These are phyloP conservation scores for Clarias fuscus DNA, from an alignment of 2,797 vertebrate genomes.

Conservation along the genomic window DNA sequence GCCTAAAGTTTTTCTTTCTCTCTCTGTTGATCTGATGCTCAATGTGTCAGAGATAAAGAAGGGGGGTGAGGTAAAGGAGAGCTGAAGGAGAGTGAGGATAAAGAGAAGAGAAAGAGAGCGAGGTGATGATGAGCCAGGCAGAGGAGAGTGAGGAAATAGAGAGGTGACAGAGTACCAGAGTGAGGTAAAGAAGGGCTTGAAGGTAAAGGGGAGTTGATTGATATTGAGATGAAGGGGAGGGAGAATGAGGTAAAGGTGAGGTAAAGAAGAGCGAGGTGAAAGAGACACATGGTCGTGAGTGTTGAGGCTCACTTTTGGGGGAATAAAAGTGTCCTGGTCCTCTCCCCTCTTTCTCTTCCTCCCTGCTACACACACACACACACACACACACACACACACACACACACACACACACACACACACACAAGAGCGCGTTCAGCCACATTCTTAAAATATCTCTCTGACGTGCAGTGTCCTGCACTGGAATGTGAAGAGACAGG, in stretches of 20 bases:
- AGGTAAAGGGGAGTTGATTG: too few relatives aligned
- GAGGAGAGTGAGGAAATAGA: too few relatives aligned
- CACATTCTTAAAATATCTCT: conserved; percentile 28
- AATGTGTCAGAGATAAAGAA: not conserved
- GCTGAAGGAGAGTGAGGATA: too few relatives aligned
- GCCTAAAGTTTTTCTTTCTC: not conserved
- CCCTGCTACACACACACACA: not conserved
- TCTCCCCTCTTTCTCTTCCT: not conserved
- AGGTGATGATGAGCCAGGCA: too few relatives aligned
- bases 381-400: not conserved
- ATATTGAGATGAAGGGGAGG: too few relatives aligned
- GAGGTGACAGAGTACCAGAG: too few relatives aligned
- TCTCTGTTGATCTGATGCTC: not conserved
- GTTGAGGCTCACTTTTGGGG: not conserved
- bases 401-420: not conserved
- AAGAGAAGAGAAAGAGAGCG: too few relatives aligned
- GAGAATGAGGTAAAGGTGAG: too few relatives aligned
- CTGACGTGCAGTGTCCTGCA: conserved; percentile 28
- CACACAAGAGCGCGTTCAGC: not conserved
- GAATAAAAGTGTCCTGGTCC: not conserved
- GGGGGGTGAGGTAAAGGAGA: not conserved
- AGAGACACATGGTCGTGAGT: too few relatives aligned
- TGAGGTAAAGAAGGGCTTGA: too few relatives aligned
- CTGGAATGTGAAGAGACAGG: conserved; percentile 24
- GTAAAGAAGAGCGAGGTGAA: not conserved